Base-by-base conservation (phyloP, 1,140 invertebrate genomes). In the Hylaeus anthracinus region DNA sequence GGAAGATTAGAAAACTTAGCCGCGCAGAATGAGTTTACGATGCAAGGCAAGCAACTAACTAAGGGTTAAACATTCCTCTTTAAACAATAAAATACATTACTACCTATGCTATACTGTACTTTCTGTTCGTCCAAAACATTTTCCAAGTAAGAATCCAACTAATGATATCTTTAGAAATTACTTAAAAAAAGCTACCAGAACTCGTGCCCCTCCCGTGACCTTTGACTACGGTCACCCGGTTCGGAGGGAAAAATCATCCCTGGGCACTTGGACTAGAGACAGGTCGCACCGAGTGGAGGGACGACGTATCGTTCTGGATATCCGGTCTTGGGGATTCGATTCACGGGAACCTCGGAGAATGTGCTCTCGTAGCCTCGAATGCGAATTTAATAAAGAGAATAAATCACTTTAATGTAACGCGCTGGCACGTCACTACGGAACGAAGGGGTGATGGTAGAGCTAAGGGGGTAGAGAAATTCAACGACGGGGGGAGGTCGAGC, bases 301-400 rank as follows among this genome's bases (percentile, higher is more conserved):
- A 10, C 70, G 58, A 67, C 78, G 53, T 15, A 74, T 80, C 72
- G 72, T 74, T 86, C 48, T 8, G 51, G 63, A 12, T 39, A 67
- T 85, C 84, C 83, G 79, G 84, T 85, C 84, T 85, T 72, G 53
- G 60, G 60, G 73, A 81, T 82, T 74, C 71, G 84, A 75, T 75
- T 75, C 72, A 67, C 72, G 78, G 55, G 55, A 26, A 12, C 37
- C 72, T 43, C 26, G 26, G 61, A 61, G 83, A 72, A 85, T 78
- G 65, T 73, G 76, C 83, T 85, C 79, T 72, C 79, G 78, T 79
- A 84, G 83, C 84, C 83, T 77, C 83, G 85, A 89, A 89, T 88
- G 88, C 74, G 88, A 89, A 88, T 89, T 89, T 89, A 89, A 89
- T 89, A 86, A 89, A 82, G 87, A 82, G 87, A 87, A 89, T 89